Evolutionary conservation across 2,888 invertebrate genomes (phyloP).

Genomic region (Rhogogaster chlorosoma): DNA sequence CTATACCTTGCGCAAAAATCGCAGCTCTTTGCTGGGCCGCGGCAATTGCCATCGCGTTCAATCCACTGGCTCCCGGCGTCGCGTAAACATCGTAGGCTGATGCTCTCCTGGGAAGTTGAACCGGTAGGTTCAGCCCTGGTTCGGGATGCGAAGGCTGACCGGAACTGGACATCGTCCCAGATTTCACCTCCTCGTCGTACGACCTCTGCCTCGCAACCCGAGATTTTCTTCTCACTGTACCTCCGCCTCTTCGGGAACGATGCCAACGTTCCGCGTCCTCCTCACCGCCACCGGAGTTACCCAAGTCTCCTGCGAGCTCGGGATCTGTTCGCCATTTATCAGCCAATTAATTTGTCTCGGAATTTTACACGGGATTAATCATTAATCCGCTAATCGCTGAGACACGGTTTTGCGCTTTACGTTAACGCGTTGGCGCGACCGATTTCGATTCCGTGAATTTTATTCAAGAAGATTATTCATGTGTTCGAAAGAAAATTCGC

Average conservation of each 20-base stretch:
- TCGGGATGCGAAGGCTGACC: slow-evolving; percentile 73
- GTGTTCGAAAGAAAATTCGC: too few species aligned
- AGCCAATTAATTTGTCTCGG: neutral
- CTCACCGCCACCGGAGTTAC: slow-evolving; percentile 71
- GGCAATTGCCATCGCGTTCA: slow-evolving; percentile 76
- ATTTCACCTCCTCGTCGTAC: slow-evolving; percentile 89
- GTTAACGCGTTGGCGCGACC: too few species aligned
- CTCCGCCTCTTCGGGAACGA: slow-evolving; percentile 64
- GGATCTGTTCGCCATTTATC: slow-evolving; percentile 32
- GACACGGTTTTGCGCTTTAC: neutral
- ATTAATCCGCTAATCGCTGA: neutral
- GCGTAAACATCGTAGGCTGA: slow-evolving; percentile 93
- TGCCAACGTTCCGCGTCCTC: slow-evolving; percentile 76
- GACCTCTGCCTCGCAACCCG: slow-evolving; percentile 88
- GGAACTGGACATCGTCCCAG: slow-evolving; percentile 65
- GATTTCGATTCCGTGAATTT: too few species aligned
- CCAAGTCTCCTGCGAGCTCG: slow-evolving; percentile 69
- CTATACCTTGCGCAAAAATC: slow-evolving; percentile 73
- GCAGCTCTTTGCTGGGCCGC: slow-evolving; percentile 72
- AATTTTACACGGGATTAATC: neutral
- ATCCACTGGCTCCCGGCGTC: slow-evolving; percentile 78
- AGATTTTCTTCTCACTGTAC: slow-evolving; percentile 80
- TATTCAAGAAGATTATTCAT: too few species aligned
- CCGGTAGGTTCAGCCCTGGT: slow-evolving; percentile 84
- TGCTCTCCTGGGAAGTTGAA: slow-evolving; percentile 88